Base-by-base conservation (phyloP, 2,113 vertebrate genomes). In the Sciurus niger region DNA sequence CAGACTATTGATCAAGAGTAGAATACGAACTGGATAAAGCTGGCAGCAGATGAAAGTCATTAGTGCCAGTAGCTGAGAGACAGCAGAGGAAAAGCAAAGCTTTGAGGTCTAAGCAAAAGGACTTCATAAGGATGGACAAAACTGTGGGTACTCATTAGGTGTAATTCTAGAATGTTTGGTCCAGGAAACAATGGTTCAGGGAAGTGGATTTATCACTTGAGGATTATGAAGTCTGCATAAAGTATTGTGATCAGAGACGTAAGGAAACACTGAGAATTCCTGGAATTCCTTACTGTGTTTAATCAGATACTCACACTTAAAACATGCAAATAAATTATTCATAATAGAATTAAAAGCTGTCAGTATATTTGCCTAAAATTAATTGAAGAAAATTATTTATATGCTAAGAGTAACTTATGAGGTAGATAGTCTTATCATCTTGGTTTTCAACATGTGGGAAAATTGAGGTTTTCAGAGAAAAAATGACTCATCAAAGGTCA, bases 401-500 rank as follows among this genome's bases (percentile, higher is more conserved):
- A 80, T 40, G 48, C 51, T 96, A 70, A 94, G 24, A 86, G 48
- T 24, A 34, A 65, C 28, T 16, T 78, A 55, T 13, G 34, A 58
- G 55, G 20, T 58, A 58, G 55, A 58, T 5, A 58, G 6, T 58
- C 2, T 22, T 58, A 58, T 58, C 55, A 58, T 58, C 6, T 58
- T 67, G 68, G 28, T 87, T 97, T 95, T 93, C 53, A 65, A 84
- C 25, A 46, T 17, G 46, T 65, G 67, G 73, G 65, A 53, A 97
- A 78, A 94, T 65, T 24, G 63, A 96, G 46, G 55, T 73, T 84
- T 84, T 77, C 13, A 37, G 74, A 76, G 34, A 82, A 8, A 97
- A 92, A 84, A 92, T 20, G 89, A 72, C 67, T 86, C 43, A 90
- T 9, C n/a, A 72, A 86, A 94, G 40, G 73, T 86, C 80, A 93